Evolutionary conservation across 2,888 invertebrate species (phyloP), one percentile per base, ranked within the genome.

Genomic region (Selenia dentaria): DNA sequence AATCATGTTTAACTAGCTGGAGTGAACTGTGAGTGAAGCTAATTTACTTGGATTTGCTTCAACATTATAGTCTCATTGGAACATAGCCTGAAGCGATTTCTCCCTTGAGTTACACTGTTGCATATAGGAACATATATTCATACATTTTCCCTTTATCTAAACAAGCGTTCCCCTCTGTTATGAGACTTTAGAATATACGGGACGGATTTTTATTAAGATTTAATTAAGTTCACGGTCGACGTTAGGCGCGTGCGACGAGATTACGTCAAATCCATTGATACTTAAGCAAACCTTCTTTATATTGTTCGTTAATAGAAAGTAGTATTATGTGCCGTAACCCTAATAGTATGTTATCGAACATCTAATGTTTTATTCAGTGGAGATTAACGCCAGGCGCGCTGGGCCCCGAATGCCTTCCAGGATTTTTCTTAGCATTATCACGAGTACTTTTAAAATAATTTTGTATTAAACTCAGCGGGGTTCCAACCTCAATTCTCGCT

Each of bases 341-440:
- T 84, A 82, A 85, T 81, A 81, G 79, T 78, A 77, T 71, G 78
- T 80, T 85, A 89, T 87, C 84, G 79, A 78, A 71, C 70, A 81
- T 79, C 86, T 84, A 79, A 89, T 88, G 88, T 87, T 75, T 90
- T 88, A 89, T 90, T 89, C 88, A 90, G 67, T 66, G 59, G 76
- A 83, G 83, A 87, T 90, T 85, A 88, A 74, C 62, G 70, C 63
- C 60, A 74, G 26, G 27, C 59, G 75, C 69, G 70, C 62, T 63
- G n/a, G 56, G 38, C 58, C 38, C 61, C 70, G 78, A 76, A 75
- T 71, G 71, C 74, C 65, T 56, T 44, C 62, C 57, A 74, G 69
- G 74, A 78, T 79, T 81, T 83, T 83, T 83, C 73, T 69, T 74
- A 78, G 74, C 70, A 70, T 69, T 76, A 75, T 72, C 68, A 52